Base-by-base conservation (phyloP, 2,797 vertebrate species). In the Momotus momota region DNA sequence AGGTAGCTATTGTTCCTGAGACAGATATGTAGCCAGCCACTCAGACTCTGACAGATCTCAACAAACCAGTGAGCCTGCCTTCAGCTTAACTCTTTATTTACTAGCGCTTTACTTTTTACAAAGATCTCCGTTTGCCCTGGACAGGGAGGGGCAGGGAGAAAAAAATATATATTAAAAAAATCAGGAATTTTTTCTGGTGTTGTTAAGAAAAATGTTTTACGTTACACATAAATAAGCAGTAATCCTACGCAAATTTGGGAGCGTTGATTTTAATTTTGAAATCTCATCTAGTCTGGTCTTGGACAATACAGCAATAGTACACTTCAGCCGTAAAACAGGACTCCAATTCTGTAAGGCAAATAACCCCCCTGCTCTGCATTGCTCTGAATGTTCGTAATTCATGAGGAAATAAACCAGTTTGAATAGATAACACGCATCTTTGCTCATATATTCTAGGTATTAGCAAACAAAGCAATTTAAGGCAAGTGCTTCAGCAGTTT, bases 1-100 rank as follows among this genome's bases (percentile, higher is more conserved):
- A 98, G 98, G 98, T 98, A 98, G 97, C 98, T 98, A 98, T 98
- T 98, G 98, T 98, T 98, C 98, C 97, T 93, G 96, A 98, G 98
- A 98, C 97, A 98, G 98, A 98, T 97, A 98, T 98, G 98, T 98
- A 98, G 97, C 98, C 98, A 98, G 97, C 98, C 98, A 98, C 96
- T 97, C 98, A 98, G 98, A 95, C 98, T 98, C 97, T 98, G 98
- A 98, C 98, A 98, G 98, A 98, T 98, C 98, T 98, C 98, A 97
- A 98, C 98, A 98, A 98, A 98, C 97, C 98, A 98, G 97, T 81
- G 97, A 98, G 98, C 97, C 96, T 98, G 98, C 97, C 97, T 98
- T 97, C 95, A 29, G 92, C 97, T 98, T 98, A 98, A 98, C 98
- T 98, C 98, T 97, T 98, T 98, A 96, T 97, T 98, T 97, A 94